Percentiles rank a stretch among this genome's conserved stretches.
phyloP scores from a whole-genome alignment of 1,140 invertebrate genomes.

The Hylaeus volcanicus region DNA sequence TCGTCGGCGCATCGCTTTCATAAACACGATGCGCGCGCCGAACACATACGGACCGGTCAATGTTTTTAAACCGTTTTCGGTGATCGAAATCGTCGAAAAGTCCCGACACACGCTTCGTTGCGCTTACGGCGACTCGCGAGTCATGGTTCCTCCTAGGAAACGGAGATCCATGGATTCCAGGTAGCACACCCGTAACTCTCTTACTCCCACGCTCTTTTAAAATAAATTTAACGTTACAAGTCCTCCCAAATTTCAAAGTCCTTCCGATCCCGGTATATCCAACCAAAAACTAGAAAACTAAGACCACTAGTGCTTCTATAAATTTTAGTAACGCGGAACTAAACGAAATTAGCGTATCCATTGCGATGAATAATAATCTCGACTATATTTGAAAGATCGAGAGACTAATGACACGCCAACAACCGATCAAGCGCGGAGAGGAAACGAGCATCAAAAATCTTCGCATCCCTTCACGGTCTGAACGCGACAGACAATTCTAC shows the following conservation, averaged over 20 bases:
- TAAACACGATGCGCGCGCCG: slow-evolving; percentile 14
- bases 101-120: slow-evolving; percentile 24
- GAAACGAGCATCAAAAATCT: slow-evolving; percentile 41
- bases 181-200: no score
- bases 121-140: not conserved
- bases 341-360: no score
- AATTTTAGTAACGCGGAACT: no score
- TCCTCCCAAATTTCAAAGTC: no score
- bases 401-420: slow-evolving; percentile 36
- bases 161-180: not conserved
- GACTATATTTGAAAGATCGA: no score
- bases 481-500: slow-evolving; percentile 69
- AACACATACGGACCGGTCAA: not conserved
- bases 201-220: no score
- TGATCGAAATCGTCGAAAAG: slow-evolving; percentile 29
- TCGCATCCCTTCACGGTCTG: slow-evolving; percentile 50
- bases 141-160: no score
- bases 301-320: no score
- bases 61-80: slow-evolving; percentile 24
- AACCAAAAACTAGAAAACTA: slow-evolving; percentile 10
- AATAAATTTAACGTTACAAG: no score
- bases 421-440: slow-evolving; percentile 24
- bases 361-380: no score
- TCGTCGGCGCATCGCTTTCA: slow-evolving; percentile 11
- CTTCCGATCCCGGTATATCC: no score